Evolutionary conservation across 2,797 vertebrate species (phyloP), one percentile per base, ranked within the genome.

Genomic region (Amazona ochrocephala): DNA sequence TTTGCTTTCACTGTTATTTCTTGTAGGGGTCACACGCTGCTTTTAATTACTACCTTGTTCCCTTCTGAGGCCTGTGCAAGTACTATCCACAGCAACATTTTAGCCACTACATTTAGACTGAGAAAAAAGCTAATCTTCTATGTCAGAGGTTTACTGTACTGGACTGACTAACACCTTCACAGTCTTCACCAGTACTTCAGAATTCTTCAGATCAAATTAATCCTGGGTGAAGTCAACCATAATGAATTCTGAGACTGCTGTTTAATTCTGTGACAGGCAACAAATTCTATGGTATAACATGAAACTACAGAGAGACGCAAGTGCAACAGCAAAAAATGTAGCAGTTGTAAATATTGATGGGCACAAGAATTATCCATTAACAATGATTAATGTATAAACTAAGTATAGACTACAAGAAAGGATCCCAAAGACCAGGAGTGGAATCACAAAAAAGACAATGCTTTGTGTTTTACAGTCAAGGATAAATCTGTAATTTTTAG

Each of bases 21-120:
- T 84, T 75, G 37, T 19, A 51, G 30, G 27, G 22, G 19, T 62
- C 85, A 70, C 0, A 0, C 86, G 90, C 44, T 86, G 37, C 30
- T 89, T 94, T 93, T 88, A 90, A 84, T 93, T 93, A 62, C 58
- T 82, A 17, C 9, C 22, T 86, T 62, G 56, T 84, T 95, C 81
- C 30, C 78, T 80, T 12, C 84, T 64, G 64, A 77, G 47, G 13
- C 44, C 56, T 48, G 18, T 70, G 61, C n/a, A 73, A 60, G 30
- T 84, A 37, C 61, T 87, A 87, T 37, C 51, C 65, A 77, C 41
- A 87, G 60, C 51, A 82, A 45, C n/a, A 19, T 65, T 89, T 89
- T 84, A 71, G 18, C 48, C 26, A 9, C 72, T 53, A 9, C 51
- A 8, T 85, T 90, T 92, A 82, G 54, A 23, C 45, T 71, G 51